Conservation (phyloP, 2,888 invertebrate genomes). For the Heliconius charithonia region DNA sequence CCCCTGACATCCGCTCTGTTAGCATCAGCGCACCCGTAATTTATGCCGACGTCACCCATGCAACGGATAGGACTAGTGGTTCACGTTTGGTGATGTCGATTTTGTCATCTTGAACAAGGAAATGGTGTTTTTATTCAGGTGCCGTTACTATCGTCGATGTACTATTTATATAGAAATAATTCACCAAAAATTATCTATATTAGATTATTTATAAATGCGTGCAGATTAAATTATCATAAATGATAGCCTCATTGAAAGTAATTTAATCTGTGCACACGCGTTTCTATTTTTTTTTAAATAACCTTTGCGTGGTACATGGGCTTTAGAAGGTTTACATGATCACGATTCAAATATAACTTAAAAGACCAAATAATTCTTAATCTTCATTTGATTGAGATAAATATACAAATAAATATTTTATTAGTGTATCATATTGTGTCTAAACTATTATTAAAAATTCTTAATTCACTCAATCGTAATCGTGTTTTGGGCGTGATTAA, state of each 20-base stretch:
- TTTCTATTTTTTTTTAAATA: background rate
- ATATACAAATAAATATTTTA: too few relatives aligned
- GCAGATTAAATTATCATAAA: too few relatives aligned
- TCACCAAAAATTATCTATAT: too few relatives aligned
- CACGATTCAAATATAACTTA: too few relatives aligned
- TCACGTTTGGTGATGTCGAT: slow-evolving; percentile 40
- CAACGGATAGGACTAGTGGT: slow-evolving; percentile 51
- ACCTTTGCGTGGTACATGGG: background rate
- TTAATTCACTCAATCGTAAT: background rate
- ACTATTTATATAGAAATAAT: too few relatives aligned
- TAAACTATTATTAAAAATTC: too few relatives aligned
- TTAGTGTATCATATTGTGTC: too few relatives aligned
- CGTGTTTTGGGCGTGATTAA: background rate
- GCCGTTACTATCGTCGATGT: background rate
- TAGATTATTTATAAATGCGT: background rate
- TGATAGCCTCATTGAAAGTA: too few relatives aligned
- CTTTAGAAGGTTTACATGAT: background rate
- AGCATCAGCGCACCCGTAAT: slow-evolving; percentile 55
- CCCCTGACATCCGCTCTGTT: slow-evolving; percentile 55
- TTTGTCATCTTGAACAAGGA: slow-evolving; percentile 38
- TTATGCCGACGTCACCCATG: slow-evolving; percentile 52
- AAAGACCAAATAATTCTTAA: too few relatives aligned
- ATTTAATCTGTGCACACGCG: too few relatives aligned
- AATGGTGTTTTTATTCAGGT: background rate
- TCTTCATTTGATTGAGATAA: too few relatives aligned